Evolutionary conservation across 2,113 vertebrate genomes (phyloP).

Genomic region (Pungitius pungitius): DNA sequence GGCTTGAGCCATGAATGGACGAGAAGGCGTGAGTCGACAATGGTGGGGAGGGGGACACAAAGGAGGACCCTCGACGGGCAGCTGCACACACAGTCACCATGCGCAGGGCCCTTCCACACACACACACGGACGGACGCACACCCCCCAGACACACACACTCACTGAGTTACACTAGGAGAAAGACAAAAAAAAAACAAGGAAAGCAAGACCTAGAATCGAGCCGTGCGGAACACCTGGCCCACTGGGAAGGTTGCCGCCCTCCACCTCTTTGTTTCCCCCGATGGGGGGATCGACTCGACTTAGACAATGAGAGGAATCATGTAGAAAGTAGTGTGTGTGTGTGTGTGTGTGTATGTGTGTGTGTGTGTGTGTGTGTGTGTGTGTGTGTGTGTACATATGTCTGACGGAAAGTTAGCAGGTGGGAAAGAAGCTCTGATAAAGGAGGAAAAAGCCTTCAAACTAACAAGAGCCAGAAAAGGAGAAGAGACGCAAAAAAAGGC

Average conservation of each 20-base stretch:
- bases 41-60: constrained; percentile 84
- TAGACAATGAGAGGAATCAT: constrained; percentile 79
- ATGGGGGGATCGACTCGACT: constrained; percentile 49
- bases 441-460: constrained; percentile 36
- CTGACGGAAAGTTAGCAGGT: constrained; percentile 56
- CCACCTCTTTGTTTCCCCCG: constrained; percentile 76
- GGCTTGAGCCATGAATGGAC: constrained; percentile 88
- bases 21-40: constrained; percentile 66
- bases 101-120: constrained; percentile 86
- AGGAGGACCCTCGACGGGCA: constrained; percentile 86
- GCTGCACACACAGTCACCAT: constrained; percentile 92
- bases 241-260: constrained; percentile 84
- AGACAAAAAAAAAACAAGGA: constrained; percentile 34
- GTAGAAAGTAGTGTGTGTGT: constrained; percentile 69
- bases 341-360: constrained; percentile 11
- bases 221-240: constrained; percentile 93
- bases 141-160: constrained; percentile 7
- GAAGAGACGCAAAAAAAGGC: neutral
- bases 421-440: constrained; percentile 35
- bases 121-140: constrained; percentile 9
- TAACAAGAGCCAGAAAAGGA: constrained; percentile 32
- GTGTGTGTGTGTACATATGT: neutral
- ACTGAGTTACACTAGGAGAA: constrained; percentile 49
- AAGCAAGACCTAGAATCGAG: constrained; percentile 53
- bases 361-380: constrained; percentile 19